A percentile compares a stretch with the other conserved stretches of the same genome.
Evolutionary conservation across 92 coral and sea anemone species (phyloP).

Genomic region (Siderastrea siderea): DNA sequence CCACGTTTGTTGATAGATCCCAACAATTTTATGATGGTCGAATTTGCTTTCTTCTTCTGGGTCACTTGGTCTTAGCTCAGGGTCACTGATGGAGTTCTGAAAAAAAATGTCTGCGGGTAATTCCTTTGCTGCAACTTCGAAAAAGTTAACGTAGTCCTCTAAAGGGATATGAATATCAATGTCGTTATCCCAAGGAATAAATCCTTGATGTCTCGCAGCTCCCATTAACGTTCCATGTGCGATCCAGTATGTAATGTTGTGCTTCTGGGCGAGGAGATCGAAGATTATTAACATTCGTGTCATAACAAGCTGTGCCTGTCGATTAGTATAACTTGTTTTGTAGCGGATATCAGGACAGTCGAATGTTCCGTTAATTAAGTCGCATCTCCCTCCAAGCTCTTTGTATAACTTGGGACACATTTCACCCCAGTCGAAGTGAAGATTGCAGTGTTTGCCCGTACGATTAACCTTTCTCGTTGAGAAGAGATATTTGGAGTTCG

Average conservation of each 20-base stretch:
- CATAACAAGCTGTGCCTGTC: slow-evolving; percentile 71
- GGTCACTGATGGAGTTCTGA: slow-evolving; percentile 76
- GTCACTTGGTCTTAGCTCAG: slow-evolving; percentile 61
- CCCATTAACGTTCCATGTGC: slow-evolving; percentile 78
- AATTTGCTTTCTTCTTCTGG: neutral
- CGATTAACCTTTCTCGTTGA: neutral
- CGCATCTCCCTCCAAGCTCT: slow-evolving; percentile 70
- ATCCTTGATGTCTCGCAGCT: slow-evolving; percentile 83
- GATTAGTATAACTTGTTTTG: slow-evolving; percentile 10
- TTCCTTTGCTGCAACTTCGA: slow-evolving; percentile 65
- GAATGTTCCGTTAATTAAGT: slow-evolving; percentile 17
- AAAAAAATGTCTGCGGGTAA: slow-evolving; percentile 77
- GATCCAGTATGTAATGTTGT: slow-evolving; percentile 74
- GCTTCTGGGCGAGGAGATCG: slow-evolving; percentile 72
- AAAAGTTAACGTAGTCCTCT: slow-evolving; percentile 72
- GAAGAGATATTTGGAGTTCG: too few relatives aligned
- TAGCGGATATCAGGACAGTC: slow-evolving; percentile 77
- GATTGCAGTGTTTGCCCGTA: slow-evolving; percentile 11
- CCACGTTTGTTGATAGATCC: slow-evolving; percentile 64
- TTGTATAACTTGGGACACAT: slow-evolving; percentile 83
- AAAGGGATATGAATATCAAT: slow-evolving; percentile 71
- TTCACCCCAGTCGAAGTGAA: slow-evolving; percentile 41
- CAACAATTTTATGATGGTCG: slow-evolving; percentile 36
- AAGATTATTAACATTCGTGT: slow-evolving; percentile 71
- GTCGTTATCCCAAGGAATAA: slow-evolving; percentile 88